Evolutionary conservation across 2,888 invertebrate genomes (phyloP).

Genomic region (Dysmachus trigonus): DNA sequence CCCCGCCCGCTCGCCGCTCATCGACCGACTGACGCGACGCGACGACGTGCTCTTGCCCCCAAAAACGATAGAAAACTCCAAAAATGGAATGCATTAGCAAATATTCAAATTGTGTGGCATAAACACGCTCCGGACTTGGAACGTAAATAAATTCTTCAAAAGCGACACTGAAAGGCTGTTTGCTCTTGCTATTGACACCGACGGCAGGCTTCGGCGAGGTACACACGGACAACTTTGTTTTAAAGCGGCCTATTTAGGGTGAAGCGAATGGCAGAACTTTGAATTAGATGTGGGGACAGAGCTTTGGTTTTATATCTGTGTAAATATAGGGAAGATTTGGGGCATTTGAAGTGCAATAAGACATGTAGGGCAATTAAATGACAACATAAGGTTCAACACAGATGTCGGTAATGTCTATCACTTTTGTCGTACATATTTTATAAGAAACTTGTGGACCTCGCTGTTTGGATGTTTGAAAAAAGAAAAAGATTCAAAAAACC

Average conservation of each 20-base stretch:
- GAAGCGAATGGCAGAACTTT: neutral
- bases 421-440: neutral
- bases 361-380: neutral
- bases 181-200: neutral
- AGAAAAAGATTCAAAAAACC: too few relatives aligned
- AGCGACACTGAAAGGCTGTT: neutral
- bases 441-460: too few relatives aligned
- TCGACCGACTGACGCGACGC: neutral
- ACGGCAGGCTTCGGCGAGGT: neutral
- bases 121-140: neutral
- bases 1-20: too few relatives aligned
- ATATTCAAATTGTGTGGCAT: conserved; percentile 8
- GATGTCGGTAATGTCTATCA: neutral
- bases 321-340: neutral
- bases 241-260: neutral
- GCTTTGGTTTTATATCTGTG: neutral
- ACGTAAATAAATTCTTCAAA: neutral
- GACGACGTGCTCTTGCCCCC: neutral
- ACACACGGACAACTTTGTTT: neutral
- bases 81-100: conserved; percentile 14
- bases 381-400: neutral
- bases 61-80: neutral
- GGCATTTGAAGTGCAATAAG: neutral
- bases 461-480: too few relatives aligned
- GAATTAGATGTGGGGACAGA: neutral